Evolutionary conservation across 2,888 invertebrate genomes (phyloP), one percentile per base, ranked within the genome.

Genomic region (Mayetiola destructor): DNA sequence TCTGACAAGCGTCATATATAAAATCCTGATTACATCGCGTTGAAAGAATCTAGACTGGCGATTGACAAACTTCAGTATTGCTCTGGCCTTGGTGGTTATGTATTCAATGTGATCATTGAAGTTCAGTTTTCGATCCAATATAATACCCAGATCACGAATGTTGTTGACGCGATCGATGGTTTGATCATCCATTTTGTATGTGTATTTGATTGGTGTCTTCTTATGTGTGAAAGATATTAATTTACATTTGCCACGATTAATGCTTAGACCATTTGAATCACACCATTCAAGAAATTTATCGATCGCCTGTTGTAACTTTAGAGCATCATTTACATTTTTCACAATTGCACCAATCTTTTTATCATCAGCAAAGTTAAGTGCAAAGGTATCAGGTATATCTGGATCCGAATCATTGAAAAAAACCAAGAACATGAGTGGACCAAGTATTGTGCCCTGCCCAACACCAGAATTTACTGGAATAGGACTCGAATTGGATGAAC

Each of bases 381-480:
- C 16, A 6, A 3, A 14, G 14, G 14, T n/a, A 12, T 27, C 55
- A 21, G 16, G n/a, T n/a, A 53, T 8, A 8, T 29, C 16, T 2
- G 6, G 4, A 52, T 52, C 52, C 12, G 53, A 53, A 14, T 53
- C 53, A 18, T 53, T 29, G 10, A 53, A 53, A 14, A 53, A 53
- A 8, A 29, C 30, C 5, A 53, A 18, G 53, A 53, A 53, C 2
- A 53, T n/a, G 2, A 53, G 12, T 9, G 53, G 53, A 2, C 53
- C 53, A 20, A 30, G 10, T 5, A 53, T 18, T 4, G 52, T 27
- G 6, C 52, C 52, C 29, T 52, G 52, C 9, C 53, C 53, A 1
- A 53, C 53, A 9, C 53, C 53, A 18, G 53, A 53, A 2, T 14
- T 14, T 9, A 53, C 53, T 14, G 12, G 4, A 6, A 53, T 27